Evolutionary conservation across 2,113 vertebrate species (phyloP).

Genomic region (Herpailurus yagouaroundi): DNA sequence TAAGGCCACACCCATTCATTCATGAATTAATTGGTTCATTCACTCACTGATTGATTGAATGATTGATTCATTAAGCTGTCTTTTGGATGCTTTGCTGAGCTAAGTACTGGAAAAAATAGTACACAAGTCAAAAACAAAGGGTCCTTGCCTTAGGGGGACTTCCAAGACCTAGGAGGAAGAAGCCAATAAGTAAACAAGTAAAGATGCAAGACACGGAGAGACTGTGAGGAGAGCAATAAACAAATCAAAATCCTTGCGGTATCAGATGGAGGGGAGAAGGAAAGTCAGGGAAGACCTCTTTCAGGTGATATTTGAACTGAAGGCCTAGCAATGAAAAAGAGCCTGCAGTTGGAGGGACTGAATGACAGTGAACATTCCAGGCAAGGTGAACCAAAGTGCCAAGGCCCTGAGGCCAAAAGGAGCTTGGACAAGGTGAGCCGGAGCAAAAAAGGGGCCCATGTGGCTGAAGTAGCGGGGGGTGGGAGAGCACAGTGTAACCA

Average conservation of each 20-base stretch:
- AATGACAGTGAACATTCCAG: not conserved
- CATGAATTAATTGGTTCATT: not conserved
- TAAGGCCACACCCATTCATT: not conserved
- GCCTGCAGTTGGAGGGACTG: not conserved
- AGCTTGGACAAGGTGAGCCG: not conserved
- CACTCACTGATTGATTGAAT: not conserved
- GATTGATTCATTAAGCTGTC: not conserved
- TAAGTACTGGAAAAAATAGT: not conserved
- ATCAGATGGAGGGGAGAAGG: not conserved
- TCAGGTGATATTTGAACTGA: not conserved
- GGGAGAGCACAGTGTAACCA: not conserved
- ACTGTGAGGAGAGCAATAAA: not conserved
- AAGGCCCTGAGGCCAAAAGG: not conserved
- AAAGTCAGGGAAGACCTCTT: not conserved
- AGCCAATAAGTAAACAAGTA: not conserved
- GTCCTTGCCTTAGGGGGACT: not conserved
- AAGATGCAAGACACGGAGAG: not conserved
- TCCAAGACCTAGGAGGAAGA: rapidly evolving
- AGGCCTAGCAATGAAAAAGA: not conserved
- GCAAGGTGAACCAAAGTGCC: not conserved
- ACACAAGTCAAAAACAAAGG: not conserved
- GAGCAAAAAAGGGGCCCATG: not conserved
- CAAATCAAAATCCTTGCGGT: not conserved
- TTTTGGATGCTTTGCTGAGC: not conserved
- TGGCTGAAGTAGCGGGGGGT: not conserved